Evolutionary conservation across 2,888 invertebrate species (phyloP).

Genomic region (Cinara cedri): DNA sequence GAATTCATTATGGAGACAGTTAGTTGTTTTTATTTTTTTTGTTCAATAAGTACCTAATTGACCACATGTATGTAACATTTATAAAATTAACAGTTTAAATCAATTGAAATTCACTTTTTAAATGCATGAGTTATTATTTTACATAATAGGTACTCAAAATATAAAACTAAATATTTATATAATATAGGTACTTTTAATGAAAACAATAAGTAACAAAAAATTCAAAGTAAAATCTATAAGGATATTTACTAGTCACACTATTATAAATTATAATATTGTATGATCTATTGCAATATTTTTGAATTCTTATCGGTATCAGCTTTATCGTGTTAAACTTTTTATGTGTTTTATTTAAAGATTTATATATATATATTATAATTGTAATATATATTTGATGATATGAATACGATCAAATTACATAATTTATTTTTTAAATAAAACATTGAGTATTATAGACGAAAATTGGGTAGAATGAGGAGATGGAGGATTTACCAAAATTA

Average conservation of each 20-base stretch:
- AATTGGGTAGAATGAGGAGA: no score
- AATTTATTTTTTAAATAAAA: neutral
- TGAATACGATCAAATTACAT: neutral
- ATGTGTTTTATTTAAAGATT: neutral
- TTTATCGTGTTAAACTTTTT: neutral
- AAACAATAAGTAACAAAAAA: neutral
- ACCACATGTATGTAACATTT: no score
- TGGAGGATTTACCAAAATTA: no score
- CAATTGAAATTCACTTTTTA: no score
- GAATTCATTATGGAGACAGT: no score
- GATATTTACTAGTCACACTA: no score
- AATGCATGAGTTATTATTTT: neutral
- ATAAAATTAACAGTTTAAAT: no score
- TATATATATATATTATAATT: neutral
- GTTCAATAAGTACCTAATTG: no score
- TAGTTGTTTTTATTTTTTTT: no score
- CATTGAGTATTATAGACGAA: neutral
- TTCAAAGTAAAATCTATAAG: neutral
- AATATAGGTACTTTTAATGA: neutral
- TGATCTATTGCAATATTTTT: constrained; percentile 13
- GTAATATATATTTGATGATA: neutral
- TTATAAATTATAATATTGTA: neutral
- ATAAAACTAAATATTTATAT: neutral
- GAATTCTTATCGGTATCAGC: constrained; percentile 18
- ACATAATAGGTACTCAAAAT: neutral